phyloP scores from a whole-genome alignment of 2,888 invertebrate species.

The Zaprionus obscuricornis region DNA sequence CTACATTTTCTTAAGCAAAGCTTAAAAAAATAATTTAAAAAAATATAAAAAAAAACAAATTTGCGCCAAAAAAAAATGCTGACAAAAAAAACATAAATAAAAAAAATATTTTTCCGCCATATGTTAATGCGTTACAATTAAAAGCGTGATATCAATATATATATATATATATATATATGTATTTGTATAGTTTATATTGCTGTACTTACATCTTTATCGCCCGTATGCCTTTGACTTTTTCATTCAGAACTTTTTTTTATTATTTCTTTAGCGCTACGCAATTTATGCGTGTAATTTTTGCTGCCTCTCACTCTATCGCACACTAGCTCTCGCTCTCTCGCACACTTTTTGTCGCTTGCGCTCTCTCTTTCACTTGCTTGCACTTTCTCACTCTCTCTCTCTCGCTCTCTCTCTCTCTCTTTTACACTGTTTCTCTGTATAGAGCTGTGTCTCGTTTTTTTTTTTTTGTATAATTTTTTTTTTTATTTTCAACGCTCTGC shows the following conservation, averaged over 20 bases:
- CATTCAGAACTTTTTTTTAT: conserved; percentile 70
- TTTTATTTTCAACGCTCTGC: too few relatives aligned
- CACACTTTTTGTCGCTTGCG: neutral
- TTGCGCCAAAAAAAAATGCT: too few relatives aligned
- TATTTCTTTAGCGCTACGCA: too few relatives aligned
- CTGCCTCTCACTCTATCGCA: conserved; percentile 26
- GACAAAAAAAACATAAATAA: too few relatives aligned
- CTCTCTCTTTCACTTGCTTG: conserved; percentile 2
- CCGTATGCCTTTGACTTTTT: conserved; percentile 46
- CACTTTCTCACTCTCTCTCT: conserved; percentile 11
- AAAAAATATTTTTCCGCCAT: too few relatives aligned
- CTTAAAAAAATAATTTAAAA: too few relatives aligned
- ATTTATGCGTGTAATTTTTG: conserved; percentile 70
- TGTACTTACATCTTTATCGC: conserved; percentile 61
- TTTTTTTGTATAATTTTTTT: too few relatives aligned
- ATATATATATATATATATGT: conserved; percentile 4
- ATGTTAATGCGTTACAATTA: too few relatives aligned
- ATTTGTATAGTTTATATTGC: conserved; percentile 18
- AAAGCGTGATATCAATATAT: too few relatives aligned
- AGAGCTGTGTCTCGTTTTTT: too few relatives aligned
- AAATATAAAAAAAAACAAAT: too few relatives aligned
- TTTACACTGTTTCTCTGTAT: conserved; percentile 12
- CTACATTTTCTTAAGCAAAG: too few relatives aligned
- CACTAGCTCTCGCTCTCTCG: neutral
- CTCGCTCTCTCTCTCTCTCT: neutral